Percentiles rank a stretch among this genome's conserved stretches.
phyloP scores from a whole-genome alignment of 1,140 invertebrate species.

The Ceratitis capitata region DNA sequence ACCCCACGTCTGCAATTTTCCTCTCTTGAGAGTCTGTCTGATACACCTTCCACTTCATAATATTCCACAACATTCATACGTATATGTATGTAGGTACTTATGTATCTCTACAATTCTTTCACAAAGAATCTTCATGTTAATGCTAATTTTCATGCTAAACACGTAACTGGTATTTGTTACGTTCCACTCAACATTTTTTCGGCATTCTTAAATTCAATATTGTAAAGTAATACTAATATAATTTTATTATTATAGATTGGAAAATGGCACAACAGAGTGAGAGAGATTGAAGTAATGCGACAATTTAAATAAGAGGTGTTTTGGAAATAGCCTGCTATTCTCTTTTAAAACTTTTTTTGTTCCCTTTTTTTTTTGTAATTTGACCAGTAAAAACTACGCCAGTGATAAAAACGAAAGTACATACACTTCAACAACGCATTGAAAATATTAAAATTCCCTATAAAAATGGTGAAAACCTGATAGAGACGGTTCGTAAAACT shows the following conservation, averaged over 20 bases:
- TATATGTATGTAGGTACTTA: no score
- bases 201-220: conserved; percentile 31
- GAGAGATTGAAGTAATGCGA: conserved; percentile 10
- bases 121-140: not conserved
- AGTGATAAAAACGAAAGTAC: no score
- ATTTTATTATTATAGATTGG: conserved; percentile 31
- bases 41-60: not conserved
- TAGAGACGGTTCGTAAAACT: no score
- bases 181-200: not conserved
- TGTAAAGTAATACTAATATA: conserved; percentile 37
- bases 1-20: not conserved
- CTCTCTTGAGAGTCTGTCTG: not conserved
- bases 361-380: no score
- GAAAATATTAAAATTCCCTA: no score
- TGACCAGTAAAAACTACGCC: no score
- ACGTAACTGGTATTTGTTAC: conserved; percentile 26
- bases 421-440: no score
- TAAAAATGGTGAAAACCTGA: no score
- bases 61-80: no score
- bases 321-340: no score
- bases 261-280: not conserved
- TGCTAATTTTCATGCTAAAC: conserved; percentile 24
- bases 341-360: no score
- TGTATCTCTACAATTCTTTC: not conserved
- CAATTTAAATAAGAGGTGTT: not conserved